Percentiles rank a stretch among this genome's conserved stretches.
phyloP scores from a whole-genome alignment of 2,797 vertebrate genomes.

The Hydrophis major region DNA sequence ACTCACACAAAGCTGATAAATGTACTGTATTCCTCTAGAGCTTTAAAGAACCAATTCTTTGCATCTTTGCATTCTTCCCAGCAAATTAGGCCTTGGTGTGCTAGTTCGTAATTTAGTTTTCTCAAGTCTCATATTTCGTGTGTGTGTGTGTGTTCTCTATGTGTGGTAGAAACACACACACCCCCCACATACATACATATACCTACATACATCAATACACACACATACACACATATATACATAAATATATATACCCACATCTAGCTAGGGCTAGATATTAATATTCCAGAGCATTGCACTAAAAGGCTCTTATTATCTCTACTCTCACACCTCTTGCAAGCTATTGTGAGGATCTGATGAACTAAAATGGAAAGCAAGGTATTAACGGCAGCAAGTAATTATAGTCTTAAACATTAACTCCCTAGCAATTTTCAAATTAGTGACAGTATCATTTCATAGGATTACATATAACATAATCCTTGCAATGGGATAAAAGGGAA shows the following conservation, averaged over 20 bases:
- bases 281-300: slow-evolving; percentile 24
- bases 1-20: slow-evolving; percentile 81
- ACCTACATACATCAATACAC: background rate
- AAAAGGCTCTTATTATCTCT: slow-evolving; percentile 27
- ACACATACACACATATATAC: no score
- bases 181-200: background rate
- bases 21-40: slow-evolving; percentile 71
- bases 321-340: slow-evolving; percentile 35
- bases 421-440: slow-evolving; percentile 69
- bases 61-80: slow-evolving; percentile 41
- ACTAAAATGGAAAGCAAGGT: slow-evolving; percentile 56
- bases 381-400: slow-evolving; percentile 56
- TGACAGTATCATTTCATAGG: slow-evolving; percentile 63
- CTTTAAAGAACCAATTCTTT: slow-evolving; percentile 64
- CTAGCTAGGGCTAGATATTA: slow-evolving; percentile 36
- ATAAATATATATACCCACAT: background rate
- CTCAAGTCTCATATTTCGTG: slow-evolving; percentile 15
- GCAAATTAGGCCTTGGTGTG: slow-evolving; percentile 28
- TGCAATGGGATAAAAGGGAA: slow-evolving; percentile 65
- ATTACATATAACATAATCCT: slow-evolving; percentile 62
- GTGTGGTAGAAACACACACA: no score
- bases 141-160: no score
- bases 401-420: slow-evolving; percentile 67
- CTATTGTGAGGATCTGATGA: slow-evolving; percentile 28
- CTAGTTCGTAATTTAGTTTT: slow-evolving; percentile 39